Percentiles rank a stretch among this genome's conserved stretches.
These are phyloP conservation scores for Rachycentron canadum DNA, from an alignment of 2,797 vertebrate species.

Conservation along the genomic window DNA sequence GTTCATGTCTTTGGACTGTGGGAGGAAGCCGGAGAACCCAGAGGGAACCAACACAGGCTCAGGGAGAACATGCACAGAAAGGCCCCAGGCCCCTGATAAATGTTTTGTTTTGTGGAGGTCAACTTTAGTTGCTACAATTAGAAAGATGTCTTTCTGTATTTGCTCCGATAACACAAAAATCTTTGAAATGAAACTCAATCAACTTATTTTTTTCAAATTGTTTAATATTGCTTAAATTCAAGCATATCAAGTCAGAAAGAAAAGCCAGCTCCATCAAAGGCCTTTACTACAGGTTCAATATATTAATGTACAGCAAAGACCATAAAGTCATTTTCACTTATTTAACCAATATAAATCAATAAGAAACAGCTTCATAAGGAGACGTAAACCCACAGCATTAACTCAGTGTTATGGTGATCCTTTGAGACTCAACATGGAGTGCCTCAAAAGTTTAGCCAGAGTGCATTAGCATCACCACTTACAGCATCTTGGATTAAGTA, in stretches of 20 bases:
- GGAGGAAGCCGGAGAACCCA: too few relatives aligned
- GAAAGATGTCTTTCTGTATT: background rate
- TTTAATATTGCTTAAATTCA: conserved; percentile 63
- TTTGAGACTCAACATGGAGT: conserved; percentile 16
- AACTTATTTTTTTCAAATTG: conserved; percentile 35
- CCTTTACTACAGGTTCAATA: conserved; percentile 60
- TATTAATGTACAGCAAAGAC: conserved; percentile 50
- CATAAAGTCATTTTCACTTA: background rate
- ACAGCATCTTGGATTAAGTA: conserved; percentile 76
- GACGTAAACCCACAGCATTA: conserved; percentile 37
- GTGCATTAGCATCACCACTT: conserved; percentile 36
- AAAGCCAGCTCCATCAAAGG: conserved; percentile 45
- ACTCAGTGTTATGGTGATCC: conserved; percentile 6
- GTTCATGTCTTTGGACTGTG: too few relatives aligned
- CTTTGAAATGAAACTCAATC: background rate
- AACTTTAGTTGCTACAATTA: background rate
- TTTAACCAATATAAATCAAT: conserved; percentile 7
- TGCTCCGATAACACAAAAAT: background rate
- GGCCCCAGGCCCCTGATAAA: too few relatives aligned
- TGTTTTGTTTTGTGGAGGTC: background rate
- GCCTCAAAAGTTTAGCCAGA: conserved; percentile 15
- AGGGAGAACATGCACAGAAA: too few relatives aligned
- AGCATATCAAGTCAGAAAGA: conserved; percentile 51
- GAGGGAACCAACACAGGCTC: too few relatives aligned
- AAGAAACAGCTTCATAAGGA: conserved; percentile 4